Evolutionary conservation across 2,888 invertebrate genomes (phyloP).

Genomic region (Diaperis boleti): DNA sequence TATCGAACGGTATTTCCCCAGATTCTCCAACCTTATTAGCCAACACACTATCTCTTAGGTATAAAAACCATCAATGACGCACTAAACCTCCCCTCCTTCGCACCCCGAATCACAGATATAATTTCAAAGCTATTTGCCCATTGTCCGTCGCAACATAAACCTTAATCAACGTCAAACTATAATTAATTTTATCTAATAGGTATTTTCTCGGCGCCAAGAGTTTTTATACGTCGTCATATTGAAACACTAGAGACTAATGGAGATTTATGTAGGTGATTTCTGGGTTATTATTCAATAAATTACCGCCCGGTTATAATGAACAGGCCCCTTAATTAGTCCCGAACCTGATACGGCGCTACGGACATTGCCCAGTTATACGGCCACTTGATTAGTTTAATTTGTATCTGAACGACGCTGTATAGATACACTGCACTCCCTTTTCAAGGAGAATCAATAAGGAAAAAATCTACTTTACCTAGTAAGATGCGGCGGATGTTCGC

Average conservation of each 20-base stretch:
- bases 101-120: conserved; percentile 8
- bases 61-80: background rate
- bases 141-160: conserved; percentile 41
- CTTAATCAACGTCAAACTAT: conserved; percentile 47
- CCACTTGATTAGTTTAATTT: conserved; percentile 65
- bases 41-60: too few relatives aligned
- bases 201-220: conserved; percentile 59
- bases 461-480: conserved; percentile 43
- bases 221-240: conserved; percentile 61
- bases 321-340: conserved; percentile 63
- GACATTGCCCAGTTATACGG: conserved; percentile 63
- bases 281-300: conserved; percentile 67
- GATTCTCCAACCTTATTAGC: too few relatives aligned
- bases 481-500: conserved; percentile 55
- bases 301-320: conserved; percentile 64
- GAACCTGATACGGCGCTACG: conserved; percentile 62
- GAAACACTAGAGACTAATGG: conserved; percentile 63
- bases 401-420: conserved; percentile 60
- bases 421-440: conserved; percentile 24
- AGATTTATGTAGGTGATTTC: conserved; percentile 66
- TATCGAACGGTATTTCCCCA: too few relatives aligned
- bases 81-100: background rate
- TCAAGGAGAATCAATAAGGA: conserved; percentile 10
- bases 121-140: conserved; percentile 31
- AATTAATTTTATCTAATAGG: conserved; percentile 60